Base-by-base conservation (phyloP, 2,888 invertebrate genomes). In the Frankliniella intonsa region DNA sequence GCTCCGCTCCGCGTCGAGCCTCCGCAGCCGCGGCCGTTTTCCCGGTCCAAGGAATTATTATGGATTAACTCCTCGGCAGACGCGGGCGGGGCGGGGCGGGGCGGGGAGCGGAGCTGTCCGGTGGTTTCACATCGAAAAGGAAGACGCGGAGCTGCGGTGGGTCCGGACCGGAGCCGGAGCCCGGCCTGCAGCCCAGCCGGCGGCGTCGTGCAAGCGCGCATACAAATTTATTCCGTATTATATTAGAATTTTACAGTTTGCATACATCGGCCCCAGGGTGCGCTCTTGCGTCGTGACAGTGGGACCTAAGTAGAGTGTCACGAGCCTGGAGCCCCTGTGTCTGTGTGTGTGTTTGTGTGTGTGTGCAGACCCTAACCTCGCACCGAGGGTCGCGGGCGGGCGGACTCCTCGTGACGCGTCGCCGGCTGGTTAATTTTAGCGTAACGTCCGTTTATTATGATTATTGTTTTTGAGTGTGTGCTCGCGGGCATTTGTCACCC, bases 181-280 rank as follows among this genome's bases (percentile, higher is more conserved):
- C 9, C 10, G 51, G 51, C 51, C 51, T 14, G 51, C 51, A 51
- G 51, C 51, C 51, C 14, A 9, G 10, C 9, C 51, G 51, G 51
- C 51, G 55, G 55, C n/a, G 65, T 69, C 69, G 69, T 76, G 69
- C 69, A 76, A 25, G 22, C 69, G 38, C 38, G 25, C 69, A 76
- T 25, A 76, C 69, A 76, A 76, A 76, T 76, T 25, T 25, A 76
- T 76, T 76, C 69, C 25, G 69, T 76, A 76, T 25, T 25, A 76
- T 76, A 76, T 76, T 76, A 76, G 69, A 76, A 76, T 76, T 76
- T 76, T 76, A 25, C 69, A 76, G 69, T 76, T 76, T 76, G 69
- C 69, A 76, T 76, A 22, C 69, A 22, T n/a, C 69, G 22, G 69
- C 69, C 12, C 22, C 5, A 19, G 14, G 55, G 17, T 12, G 14